Evolutionary conservation across 2,797 vertebrate genomes (phyloP).

Genomic region (Halcyon smyrnensis): DNA sequence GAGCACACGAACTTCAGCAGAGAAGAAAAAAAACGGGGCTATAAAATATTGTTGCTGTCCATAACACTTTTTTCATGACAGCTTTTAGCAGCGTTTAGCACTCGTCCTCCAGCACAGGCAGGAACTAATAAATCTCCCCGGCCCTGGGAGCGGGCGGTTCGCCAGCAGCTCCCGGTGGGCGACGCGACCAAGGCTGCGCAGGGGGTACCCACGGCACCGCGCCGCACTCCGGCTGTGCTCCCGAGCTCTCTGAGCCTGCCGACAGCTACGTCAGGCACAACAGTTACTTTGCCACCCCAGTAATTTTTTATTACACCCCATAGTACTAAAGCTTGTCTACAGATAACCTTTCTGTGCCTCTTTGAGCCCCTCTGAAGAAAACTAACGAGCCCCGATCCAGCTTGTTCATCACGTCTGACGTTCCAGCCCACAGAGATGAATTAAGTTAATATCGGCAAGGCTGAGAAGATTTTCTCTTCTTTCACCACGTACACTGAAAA

Average conservation of each 20-base stretch:
- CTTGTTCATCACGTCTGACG: neutral
- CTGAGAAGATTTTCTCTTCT: neutral
- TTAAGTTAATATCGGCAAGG: neutral
- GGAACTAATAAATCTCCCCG: neutral
- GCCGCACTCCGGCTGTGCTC: fast-evolving
- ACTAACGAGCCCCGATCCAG: neutral
- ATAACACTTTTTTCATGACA: neutral
- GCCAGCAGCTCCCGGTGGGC: neutral
- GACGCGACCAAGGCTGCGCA: fast-evolving
- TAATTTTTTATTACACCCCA: neutral
- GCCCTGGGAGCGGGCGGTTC: fast-evolving
- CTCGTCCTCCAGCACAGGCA: neutral
- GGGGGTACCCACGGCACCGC: fast-evolving
- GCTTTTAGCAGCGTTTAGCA: neutral
- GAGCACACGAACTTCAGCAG: neutral
- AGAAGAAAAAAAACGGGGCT: neutral
- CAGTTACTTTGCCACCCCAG: neutral
- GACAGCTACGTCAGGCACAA: neutral
- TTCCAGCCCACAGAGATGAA: neutral
- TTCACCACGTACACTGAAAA: neutral
- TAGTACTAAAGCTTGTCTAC: neutral
- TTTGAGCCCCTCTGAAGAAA: neutral
- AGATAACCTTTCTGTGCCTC: neutral
- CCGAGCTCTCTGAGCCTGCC: neutral
- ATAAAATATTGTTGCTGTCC: neutral